A percentile compares a stretch with the other conserved stretches of the same genome.
Conservation (phyloP, 1,140 invertebrate species). For the Drosophila quadrilineata region DNA sequence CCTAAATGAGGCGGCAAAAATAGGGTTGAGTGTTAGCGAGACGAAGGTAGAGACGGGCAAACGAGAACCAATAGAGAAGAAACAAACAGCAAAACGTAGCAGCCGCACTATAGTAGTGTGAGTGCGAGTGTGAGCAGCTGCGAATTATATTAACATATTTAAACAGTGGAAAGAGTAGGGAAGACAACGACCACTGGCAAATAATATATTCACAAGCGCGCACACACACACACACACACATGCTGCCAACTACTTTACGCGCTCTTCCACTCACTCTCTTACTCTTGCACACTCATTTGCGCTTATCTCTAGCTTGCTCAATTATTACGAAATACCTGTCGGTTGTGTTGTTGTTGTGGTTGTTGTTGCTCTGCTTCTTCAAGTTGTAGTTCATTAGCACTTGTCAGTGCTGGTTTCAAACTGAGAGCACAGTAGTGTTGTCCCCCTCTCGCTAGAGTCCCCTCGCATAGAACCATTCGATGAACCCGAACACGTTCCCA, state of each 20-base stretch:
- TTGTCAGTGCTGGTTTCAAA: slow-evolving; percentile 67
- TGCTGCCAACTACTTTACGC: too few relatives aligned
- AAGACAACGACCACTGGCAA: neutral
- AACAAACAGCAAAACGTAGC: neutral
- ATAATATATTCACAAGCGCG: slow-evolving; percentile 1
- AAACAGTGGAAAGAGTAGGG: slow-evolving; percentile 16
- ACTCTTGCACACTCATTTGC: slow-evolving; percentile 16
- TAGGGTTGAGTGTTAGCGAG: neutral
- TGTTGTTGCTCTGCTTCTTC: slow-evolving; percentile 30
- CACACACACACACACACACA: slow-evolving; percentile 13
- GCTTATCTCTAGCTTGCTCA: slow-evolving; percentile 51
- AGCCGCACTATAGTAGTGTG: too few relatives aligned
- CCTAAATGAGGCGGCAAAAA: slow-evolving; percentile 51
- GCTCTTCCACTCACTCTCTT: slow-evolving; percentile 5
- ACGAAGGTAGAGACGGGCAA: neutral
- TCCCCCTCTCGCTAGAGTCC: neutral
- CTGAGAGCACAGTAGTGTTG: slow-evolving; percentile 18
- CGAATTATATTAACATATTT: slow-evolving; percentile 75
- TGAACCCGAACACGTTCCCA: too few relatives aligned
- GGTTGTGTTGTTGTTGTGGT: slow-evolving; percentile 4
- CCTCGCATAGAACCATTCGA: too few relatives aligned
- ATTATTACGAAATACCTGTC: slow-evolving; percentile 61
- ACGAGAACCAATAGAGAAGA: neutral
- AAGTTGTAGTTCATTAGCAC: slow-evolving; percentile 76
- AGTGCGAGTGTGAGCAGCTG: too few relatives aligned